Evolutionary conservation across 2,113 vertebrate genomes (phyloP).

Genomic region (Mus musculus): DNA sequence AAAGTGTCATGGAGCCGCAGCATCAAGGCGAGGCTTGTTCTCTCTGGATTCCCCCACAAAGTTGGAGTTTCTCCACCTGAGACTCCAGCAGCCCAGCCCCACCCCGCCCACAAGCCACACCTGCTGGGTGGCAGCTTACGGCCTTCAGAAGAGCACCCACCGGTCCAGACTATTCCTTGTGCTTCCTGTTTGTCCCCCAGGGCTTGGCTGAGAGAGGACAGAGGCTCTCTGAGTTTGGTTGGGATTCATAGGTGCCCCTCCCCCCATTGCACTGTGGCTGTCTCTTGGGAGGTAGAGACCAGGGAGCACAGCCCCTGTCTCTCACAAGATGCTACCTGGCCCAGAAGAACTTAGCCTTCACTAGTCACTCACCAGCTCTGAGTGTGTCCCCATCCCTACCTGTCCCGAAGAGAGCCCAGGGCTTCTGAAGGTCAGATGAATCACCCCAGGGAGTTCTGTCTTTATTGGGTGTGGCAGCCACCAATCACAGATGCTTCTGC

Average conservation of each 20-base stretch:
- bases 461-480: not conserved
- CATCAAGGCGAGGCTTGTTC: not conserved
- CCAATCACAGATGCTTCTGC: constrained; percentile 29
- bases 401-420: not conserved
- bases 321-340: not conserved
- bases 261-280: not conserved
- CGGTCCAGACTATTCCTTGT: no score
- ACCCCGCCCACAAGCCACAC: not conserved
- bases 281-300: not conserved
- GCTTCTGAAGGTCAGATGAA: not conserved
- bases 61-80: not conserved
- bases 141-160: not conserved
- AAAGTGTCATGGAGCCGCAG: not conserved
- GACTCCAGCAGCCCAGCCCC: not conserved
- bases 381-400: not conserved
- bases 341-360: not conserved
- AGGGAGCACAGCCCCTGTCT: not conserved
- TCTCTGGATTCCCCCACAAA: not conserved
- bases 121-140: not conserved
- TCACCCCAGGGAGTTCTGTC: constrained; percentile 80
- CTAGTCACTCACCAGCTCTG: not conserved
- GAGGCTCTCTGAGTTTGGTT: not conserved
- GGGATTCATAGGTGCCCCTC: not conserved
- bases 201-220: not conserved
- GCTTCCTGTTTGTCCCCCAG: not conserved